Evolutionary conservation across 2,113 vertebrate genomes (phyloP).

Genomic region (Oreochromis tanganicae): DNA sequence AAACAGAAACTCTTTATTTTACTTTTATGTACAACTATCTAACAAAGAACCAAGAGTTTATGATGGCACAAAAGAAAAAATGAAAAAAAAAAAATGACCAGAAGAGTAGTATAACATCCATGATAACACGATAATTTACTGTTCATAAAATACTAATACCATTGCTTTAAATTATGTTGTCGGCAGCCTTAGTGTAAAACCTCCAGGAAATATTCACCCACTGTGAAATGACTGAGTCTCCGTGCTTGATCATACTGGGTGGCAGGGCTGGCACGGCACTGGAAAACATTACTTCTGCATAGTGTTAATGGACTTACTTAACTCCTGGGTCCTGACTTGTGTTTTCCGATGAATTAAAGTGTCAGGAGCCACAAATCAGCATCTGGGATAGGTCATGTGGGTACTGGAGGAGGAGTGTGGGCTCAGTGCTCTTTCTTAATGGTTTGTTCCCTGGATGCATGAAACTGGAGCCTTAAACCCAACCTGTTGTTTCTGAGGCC

Average conservation of each 20-base stretch:
- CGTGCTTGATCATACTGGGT: conserved; percentile 56
- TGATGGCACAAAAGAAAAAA: neutral
- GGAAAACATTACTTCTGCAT: conserved; percentile 56
- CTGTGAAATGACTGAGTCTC: conserved; percentile 35
- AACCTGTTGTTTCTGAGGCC: conserved; percentile 56
- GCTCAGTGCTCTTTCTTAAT: conserved; percentile 73
- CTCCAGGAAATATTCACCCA: conserved; percentile 43
- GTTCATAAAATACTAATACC: neutral
- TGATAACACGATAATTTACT: neutral
- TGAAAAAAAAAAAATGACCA: neutral
- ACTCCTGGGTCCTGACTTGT: conserved; percentile 66
- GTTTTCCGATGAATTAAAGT: conserved; percentile 76
- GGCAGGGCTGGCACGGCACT: conserved; percentile 60
- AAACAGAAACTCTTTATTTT: neutral
- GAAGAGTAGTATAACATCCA: neutral
- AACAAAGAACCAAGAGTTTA: neutral
- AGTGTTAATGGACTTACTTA: conserved; percentile 75
- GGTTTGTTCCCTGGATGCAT: conserved; percentile 76
- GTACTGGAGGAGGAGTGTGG: conserved; percentile 26
- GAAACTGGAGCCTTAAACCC: conserved; percentile 64
- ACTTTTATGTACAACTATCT: neutral
- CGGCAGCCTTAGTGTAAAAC: neutral
- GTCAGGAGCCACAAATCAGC: conserved; percentile 72
- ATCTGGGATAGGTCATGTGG: conserved; percentile 51
- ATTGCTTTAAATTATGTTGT: conserved; percentile 6